Evolutionary conservation across 1,140 invertebrate species (phyloP).

Genomic region (Calosoma granatense): DNA sequence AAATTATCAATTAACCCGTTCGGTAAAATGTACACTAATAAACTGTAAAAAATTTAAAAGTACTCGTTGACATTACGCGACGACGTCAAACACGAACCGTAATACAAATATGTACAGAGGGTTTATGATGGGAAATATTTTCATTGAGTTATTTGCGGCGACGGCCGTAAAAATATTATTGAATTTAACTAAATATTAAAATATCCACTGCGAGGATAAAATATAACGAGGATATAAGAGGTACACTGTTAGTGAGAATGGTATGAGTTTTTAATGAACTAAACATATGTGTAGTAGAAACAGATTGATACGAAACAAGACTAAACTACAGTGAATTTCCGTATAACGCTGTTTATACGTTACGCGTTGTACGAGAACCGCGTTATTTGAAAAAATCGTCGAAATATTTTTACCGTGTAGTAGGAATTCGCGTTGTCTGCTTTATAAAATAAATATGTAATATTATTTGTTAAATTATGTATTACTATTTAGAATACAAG

Average conservation of each 20-base stretch:
- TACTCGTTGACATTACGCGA: background rate
- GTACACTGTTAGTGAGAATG: background rate
- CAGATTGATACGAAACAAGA: no score
- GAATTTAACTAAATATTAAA: slow-evolving; percentile 8
- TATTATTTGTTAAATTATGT: no score
- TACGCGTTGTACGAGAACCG: no score
- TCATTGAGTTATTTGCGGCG: background rate
- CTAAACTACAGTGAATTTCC: no score
- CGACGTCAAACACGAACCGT: background rate
- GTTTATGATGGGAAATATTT: slow-evolving; percentile 3
- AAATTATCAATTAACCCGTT: background rate
- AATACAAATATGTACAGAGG: background rate
- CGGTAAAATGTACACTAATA: background rate
- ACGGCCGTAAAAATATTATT: background rate
- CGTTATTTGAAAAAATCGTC: no score
- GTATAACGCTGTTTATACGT: no score
- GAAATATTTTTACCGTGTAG: no score
- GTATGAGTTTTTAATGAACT: no score
- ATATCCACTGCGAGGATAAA: background rate
- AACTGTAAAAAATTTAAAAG: background rate
- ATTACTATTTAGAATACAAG: no score
- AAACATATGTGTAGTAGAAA: no score
- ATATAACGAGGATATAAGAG: background rate
- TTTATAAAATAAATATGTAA: no score
- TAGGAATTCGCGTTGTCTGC: no score